Evolutionary conservation across 2,113 vertebrate species (phyloP), one percentile per base, ranked within the genome.

Genomic region (Reinhardtius hippoglossoides): DNA sequence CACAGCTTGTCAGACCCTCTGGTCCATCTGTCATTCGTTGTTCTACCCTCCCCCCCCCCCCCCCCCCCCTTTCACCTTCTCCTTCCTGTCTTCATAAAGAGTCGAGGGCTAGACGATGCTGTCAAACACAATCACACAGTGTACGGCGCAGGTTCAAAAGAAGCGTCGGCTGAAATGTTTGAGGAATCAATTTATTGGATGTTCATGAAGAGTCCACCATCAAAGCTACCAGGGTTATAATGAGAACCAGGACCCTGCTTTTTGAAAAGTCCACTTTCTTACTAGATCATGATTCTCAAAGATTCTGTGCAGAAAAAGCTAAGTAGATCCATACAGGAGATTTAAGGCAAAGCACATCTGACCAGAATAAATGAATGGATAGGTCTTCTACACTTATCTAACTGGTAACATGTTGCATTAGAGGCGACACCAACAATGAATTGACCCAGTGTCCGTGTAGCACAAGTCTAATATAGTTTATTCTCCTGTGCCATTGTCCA

Each of bases 1-100:
- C 89, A 71, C 94, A 92, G 92, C 85, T 92, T 93, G 78, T 86
- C 60, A n/a, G 59, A 74, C 61, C 60, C 56, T 66, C 60, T 68
- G 58, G 78, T 72, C 63, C 88, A 84, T 92, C 89, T 91, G 86
- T 61, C 83, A 65, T 52, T 76, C 63, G 5, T 72, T 68, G 9
- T 70, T 66, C 63, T 21, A 31, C 61, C 76, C 63, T 55, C 37
- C 14, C 27, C 10, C 31, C 24, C 7, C 18, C 18, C 16, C 42
- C 65, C 27, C 62, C 27, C 20, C 58, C 57, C 57, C 56, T 5
- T 6, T 15, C 57, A 62, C 68, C 37, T 46, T 73, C 60, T 58
- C 71, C 54, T 81, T 75, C n/a, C 56, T 46, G 69, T 64, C 78
- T 87, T 75, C 37, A 65, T 69, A 67, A 66, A 82, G 55, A 87